phyloP scores from a whole-genome alignment of 1,140 invertebrate genomes.

The Achatina immaculata region DNA sequence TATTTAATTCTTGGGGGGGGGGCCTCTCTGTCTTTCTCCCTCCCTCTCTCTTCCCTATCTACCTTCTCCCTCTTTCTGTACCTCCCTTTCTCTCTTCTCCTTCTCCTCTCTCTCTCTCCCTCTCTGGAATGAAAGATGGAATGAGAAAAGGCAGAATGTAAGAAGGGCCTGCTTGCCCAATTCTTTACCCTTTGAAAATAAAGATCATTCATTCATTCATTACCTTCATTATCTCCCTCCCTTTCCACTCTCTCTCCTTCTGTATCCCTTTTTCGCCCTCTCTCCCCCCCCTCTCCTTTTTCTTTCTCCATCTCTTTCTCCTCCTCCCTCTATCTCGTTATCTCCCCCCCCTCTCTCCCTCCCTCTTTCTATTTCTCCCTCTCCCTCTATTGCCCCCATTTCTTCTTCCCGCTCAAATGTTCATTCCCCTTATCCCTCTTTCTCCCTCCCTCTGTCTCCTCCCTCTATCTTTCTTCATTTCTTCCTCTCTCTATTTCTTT shows the following conservation, averaged over 20 bases:
- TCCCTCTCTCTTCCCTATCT: too few relatives aligned
- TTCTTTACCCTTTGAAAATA: too few relatives aligned
- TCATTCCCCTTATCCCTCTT: neutral
- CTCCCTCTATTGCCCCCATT: neutral
- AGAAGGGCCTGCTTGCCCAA: too few relatives aligned
- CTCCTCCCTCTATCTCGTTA: neutral
- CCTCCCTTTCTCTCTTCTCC: neutral
- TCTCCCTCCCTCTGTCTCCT: neutral
- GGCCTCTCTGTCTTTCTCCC: neutral
- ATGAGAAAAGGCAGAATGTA: too few relatives aligned
- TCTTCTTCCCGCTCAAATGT: neutral
- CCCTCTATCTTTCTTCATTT: neutral
- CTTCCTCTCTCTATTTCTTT: neutral
- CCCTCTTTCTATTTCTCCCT: too few relatives aligned
- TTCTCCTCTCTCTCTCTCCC: neutral
- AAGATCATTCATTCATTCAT: too few relatives aligned
- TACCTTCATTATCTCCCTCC: too few relatives aligned
- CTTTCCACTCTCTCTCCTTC: neutral
- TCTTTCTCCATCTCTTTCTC: neutral
- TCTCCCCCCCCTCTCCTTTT: neutral
- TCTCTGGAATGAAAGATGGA: too few relatives aligned
- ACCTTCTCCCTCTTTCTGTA: neutral
- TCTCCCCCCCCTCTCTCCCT: constrained; percentile 12
- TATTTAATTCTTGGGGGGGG: too few relatives aligned
- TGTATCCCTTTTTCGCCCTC: neutral